Evolutionary conservation across 2,797 vertebrate species (phyloP), one percentile per base, ranked within the genome.

Genomic region (Arctocebus calabarensis): DNA sequence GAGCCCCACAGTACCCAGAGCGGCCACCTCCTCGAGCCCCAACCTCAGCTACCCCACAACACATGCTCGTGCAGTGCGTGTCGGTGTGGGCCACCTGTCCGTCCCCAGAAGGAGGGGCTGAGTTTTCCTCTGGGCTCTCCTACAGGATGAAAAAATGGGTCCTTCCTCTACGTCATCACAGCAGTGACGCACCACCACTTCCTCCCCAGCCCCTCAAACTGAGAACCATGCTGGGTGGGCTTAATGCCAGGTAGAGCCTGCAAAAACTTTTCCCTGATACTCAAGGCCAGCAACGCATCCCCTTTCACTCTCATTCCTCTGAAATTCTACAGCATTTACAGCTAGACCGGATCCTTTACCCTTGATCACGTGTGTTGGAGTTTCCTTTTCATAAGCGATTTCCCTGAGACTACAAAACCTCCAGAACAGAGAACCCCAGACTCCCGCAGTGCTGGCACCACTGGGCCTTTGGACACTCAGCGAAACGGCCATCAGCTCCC

Each of bases 1-100:
- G 2, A 23, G 14, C n/a, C 55, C 19, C 7, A 4, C 62, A 34
- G 37, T 37, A 27, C 61, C 0, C 0, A n/a, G 57, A 82, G 48
- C 0, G 0, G 22, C 37, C 19, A 12, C 1, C 11, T 64, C 86
- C 45, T 22, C 0, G 66, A 66, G 14, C 55, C 48, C 43, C 17
- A 20, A 4, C 29, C 23, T 71, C 79, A 12, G 32, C 29, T 78
- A 20, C 11, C 7, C 7, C 23, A 52, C 14, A 45, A 27, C 20
- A 7, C 20, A 5, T 1, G 25, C 7, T 3, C 7, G 0, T 4
- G 4, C 22, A 7, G 0, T 29, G 22, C 13, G 14, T 20, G n/a
- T 40, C 22, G 3, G 23, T 7, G 29, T 12, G 25, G 2, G 48
- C 5, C 37, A 0, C 37, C 3, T 4, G 48, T 43, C 16, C 74